These are phyloP conservation scores for Chanos chanos DNA, from an alignment of 2,797 vertebrate species.

Conservation along the genomic window DNA sequence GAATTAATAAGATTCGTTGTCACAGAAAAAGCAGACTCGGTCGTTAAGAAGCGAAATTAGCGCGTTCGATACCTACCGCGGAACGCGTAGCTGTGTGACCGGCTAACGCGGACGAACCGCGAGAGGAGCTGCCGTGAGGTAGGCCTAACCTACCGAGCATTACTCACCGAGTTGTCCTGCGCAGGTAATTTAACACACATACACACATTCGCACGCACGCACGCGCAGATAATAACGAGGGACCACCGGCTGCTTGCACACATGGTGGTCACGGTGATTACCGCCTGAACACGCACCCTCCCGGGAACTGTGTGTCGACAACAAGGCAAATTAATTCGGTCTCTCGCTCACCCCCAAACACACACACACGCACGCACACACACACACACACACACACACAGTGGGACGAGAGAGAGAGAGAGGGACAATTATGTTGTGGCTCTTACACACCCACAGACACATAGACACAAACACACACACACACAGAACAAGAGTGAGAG, in stretches of 20 bases:
- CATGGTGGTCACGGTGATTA: constrained; percentile 68
- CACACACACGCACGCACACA: constrained; percentile 14
- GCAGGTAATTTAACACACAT: constrained; percentile 37
- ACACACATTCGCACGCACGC: background rate
- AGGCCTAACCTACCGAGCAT: constrained; percentile 24
- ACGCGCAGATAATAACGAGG: constrained; percentile 40
- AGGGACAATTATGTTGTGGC: no score
- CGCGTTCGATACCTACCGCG: constrained; percentile 5
- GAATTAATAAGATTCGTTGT: constrained; percentile 21
- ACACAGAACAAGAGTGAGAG: background rate
- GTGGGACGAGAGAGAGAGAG: no score
- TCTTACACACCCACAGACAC: background rate
- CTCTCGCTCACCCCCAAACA: constrained; percentile 31
- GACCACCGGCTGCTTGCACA: constrained; percentile 56
- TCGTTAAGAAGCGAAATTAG: constrained; percentile 23
- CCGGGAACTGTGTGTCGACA: constrained; percentile 55
- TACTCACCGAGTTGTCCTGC: constrained; percentile 33
- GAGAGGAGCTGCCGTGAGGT: constrained; percentile 3
- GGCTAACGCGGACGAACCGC: no score
- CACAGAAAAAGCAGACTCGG: constrained; percentile 7
- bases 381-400: background rate
- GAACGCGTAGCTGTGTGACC: constrained; percentile 1
- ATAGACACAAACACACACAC: background rate
- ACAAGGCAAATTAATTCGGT: constrained; percentile 62
- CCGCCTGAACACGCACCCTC: constrained; percentile 64